Conservation (phyloP, 2,888 invertebrate species). For the Cistogaster globosa region DNA sequence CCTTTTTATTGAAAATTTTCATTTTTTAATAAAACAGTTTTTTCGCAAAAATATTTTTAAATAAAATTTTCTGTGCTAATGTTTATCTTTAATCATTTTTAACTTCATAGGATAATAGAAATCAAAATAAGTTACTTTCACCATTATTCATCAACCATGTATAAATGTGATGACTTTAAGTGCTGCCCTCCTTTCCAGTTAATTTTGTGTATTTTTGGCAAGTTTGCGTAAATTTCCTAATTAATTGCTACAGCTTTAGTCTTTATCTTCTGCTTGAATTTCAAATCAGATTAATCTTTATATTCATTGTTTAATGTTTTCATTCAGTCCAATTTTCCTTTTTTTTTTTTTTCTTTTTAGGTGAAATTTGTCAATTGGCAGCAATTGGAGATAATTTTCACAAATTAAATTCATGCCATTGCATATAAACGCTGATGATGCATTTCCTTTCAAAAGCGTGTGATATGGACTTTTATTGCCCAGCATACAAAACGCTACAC, state of each 20-base stretch:
- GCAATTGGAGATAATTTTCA: conserved; percentile 71
- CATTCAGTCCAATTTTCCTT: conserved; percentile 19
- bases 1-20: no score
- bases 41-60: no score
- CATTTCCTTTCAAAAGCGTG: conserved; percentile 73
- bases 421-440: conserved; percentile 73
- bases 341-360: conserved; percentile 26
- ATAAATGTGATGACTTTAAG: background rate
- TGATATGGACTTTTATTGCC: conserved; percentile 63
- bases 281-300: conserved; percentile 38
- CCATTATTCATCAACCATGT: no score
- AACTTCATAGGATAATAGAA: no score
- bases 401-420: conserved; percentile 70
- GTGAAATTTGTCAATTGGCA: conserved; percentile 69
- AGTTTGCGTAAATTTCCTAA: conserved; percentile 41
- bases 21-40: no score
- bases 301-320: conserved; percentile 14
- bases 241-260: conserved; percentile 47
- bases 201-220: conserved; percentile 28
- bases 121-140: no score
- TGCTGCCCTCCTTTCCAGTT: background rate
- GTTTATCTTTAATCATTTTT: no score
- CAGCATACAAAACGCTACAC: conserved; percentile 35
- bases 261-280: conserved; percentile 36
- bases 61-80: no score